A percentile compares a stretch with the other conserved stretches of the same genome.
Conservation (phyloP, 2,888 invertebrate genomes). For the Phortica magna region DNA sequence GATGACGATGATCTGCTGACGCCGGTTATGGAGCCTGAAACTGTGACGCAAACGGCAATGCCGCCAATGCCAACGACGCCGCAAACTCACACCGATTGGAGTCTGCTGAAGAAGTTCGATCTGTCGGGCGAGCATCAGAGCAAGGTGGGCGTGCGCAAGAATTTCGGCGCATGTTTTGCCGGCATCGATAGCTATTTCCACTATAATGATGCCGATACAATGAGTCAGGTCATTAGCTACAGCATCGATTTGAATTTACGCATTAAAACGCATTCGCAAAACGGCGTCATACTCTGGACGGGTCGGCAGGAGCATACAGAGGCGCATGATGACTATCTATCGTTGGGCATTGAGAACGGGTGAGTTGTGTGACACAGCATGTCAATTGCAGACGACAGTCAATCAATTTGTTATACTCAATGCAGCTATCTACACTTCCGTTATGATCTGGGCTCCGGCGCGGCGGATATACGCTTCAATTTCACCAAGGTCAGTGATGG, state of each 20-base stretch:
- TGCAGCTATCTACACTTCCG: conserved; percentile 80
- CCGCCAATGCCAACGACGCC: conserved; percentile 48
- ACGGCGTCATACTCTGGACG: conserved; percentile 91
- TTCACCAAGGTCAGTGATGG: conserved; percentile 93
- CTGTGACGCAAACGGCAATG: conserved; percentile 17
- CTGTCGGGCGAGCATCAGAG: conserved; percentile 68
- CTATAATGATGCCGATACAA: conserved; percentile 91
- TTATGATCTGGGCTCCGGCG: conserved; percentile 93
- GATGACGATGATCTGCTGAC: conserved; percentile 58
- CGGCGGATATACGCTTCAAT: conserved; percentile 90
- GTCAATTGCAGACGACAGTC: neutral
- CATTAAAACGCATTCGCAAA: conserved; percentile 85
- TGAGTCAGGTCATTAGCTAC: conserved; percentile 90
- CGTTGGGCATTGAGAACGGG: conserved; percentile 90
- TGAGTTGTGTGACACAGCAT: conserved; percentile 52
- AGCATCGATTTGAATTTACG: conserved; percentile 93
- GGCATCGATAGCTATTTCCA: conserved; percentile 92
- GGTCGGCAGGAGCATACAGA: conserved; percentile 81
- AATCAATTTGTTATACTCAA: conserved; percentile 10
- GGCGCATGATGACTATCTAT: conserved; percentile 86
- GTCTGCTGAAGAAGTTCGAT: conserved; percentile 70
- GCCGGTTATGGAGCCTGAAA: conserved; percentile 48
- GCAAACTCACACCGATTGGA: conserved; percentile 73
- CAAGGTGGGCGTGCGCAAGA: conserved; percentile 71
- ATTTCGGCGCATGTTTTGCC: conserved; percentile 85